Evolutionary conservation across 2,797 vertebrate species (phyloP), one percentile per base, ranked within the genome.

Genomic region (Poecilia picta): DNA sequence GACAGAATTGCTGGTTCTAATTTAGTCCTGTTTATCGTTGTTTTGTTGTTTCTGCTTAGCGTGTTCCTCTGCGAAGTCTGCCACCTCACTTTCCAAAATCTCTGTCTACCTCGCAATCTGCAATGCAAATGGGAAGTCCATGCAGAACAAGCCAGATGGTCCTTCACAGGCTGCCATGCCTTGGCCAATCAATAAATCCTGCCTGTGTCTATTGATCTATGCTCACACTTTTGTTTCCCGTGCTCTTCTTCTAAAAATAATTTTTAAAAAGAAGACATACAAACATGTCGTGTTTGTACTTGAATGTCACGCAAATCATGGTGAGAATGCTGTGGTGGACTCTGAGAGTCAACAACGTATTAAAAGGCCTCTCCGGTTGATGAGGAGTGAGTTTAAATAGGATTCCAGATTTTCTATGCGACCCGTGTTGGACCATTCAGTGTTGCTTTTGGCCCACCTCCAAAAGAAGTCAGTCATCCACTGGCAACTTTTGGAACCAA

Each of bases 71-170:
- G 84, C 89, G 83, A 93, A 90, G 89, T 91, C 85, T 92, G 87
- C 84, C 87, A 89, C 85, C 43, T 85, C 62, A 4, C 59, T 85
- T 85, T 89, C 88, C 79, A 81, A 82, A 81, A 81, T 83, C 83
- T 87, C 78, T 10, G 57, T 91, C 88, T 88, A 90, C 89, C 91
- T 89, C 85, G 41, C 85, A 72, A 94, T 94, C 93, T 94, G 93
- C 91, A 95, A 95, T 93, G 92, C 92, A 92, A 93, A 95, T 95
- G 73, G 80, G 72, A 81, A 87, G 83, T 83, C 90, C 89, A 92
- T 91, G 91, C 89, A 91, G 91, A 94, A 85, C 59, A 86, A 92
- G 75, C 91, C 95, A 95, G 94, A 95, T 95, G 95, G 94, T 83
- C 87, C 73, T 87, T 89, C 87, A 83, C 85, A 82, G 90, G 82